Percentiles rank a stretch among this genome's conserved stretches.
These are phyloP conservation scores for Darevskia mixta DNA, from an alignment of 2,797 vertebrate genomes.

Conservation along the genomic window DNA sequence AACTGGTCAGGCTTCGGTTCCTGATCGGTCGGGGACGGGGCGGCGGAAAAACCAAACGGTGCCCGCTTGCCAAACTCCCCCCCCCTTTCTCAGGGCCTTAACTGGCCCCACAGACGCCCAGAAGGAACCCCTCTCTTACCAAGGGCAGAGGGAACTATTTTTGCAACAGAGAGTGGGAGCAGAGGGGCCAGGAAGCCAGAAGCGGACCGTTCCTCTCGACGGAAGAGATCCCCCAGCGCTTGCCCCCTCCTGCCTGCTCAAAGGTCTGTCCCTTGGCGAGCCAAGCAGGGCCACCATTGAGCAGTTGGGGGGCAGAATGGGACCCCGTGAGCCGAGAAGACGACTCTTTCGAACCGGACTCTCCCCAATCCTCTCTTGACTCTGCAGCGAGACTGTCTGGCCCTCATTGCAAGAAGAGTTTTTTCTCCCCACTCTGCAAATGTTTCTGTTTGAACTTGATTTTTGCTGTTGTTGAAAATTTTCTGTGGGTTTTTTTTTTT, in stretches of 20 bases:
- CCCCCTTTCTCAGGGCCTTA: too few relatives aligned
- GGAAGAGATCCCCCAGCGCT: not conserved
- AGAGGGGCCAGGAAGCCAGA: not conserved
- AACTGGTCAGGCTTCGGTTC: accelerated
- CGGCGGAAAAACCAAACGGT: not conserved
- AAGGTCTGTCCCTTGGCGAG: not conserved
- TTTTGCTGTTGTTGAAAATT: too few relatives aligned
- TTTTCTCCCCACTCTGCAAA: too few relatives aligned
- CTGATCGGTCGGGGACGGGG: not conserved
- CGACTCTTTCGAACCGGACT: too few relatives aligned
- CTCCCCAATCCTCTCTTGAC: too few relatives aligned
- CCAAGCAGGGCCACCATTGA: not conserved
- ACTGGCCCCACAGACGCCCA: too few relatives aligned
- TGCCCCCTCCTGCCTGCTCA: not conserved
- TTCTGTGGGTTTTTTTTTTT: too few relatives aligned
- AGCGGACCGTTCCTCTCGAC: not conserved
- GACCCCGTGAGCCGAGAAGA: not conserved
- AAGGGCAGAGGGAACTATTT: not conserved
- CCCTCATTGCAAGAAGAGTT: not conserved
- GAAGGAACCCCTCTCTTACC: not conserved
- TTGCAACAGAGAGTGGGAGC: not conserved
- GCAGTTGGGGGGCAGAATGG: not conserved
- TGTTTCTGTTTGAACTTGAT: too few relatives aligned
- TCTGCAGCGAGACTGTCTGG: too few relatives aligned
- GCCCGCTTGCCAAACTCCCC: not conserved